Conservation (phyloP, 2,888 invertebrate species). For the Neria commutata region DNA sequence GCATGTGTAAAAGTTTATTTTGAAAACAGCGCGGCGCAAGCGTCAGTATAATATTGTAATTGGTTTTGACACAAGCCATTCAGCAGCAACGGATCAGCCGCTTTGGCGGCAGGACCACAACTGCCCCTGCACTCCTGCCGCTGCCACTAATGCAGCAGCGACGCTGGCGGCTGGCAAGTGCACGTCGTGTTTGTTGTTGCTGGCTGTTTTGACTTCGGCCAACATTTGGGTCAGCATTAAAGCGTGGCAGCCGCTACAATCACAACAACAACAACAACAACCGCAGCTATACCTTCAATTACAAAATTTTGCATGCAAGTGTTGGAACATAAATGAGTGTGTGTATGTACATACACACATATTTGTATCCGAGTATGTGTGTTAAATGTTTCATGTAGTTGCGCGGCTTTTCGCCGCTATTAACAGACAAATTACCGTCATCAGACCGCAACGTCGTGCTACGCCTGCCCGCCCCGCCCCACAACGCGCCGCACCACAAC, state of each 20-base stretch:
- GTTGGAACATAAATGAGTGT: too few relatives aligned
- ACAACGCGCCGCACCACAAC: too few relatives aligned
- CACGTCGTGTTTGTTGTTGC: neutral
- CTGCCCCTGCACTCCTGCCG: too few relatives aligned
- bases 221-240: neutral
- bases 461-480: too few relatives aligned
- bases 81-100: neutral
- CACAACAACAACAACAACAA: neutral
- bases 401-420: neutral
- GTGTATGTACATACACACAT: too few relatives aligned
- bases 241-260: too few relatives aligned
- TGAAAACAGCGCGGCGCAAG: neutral
- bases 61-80: neutral
- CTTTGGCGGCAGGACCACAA: neutral
- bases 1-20: neutral
- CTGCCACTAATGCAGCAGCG: too few relatives aligned
- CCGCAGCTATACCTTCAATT: too few relatives aligned
- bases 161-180: too few relatives aligned
- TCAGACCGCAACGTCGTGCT: too few relatives aligned
- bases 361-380: neutral
- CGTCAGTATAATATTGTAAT: neutral
- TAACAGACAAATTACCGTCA: constrained; percentile 1
- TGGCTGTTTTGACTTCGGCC: neutral
- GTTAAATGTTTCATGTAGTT: neutral
- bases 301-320: too few relatives aligned